Base-by-base conservation (phyloP, 2,113 vertebrate species). In the Myotis yumanensis region DNA sequence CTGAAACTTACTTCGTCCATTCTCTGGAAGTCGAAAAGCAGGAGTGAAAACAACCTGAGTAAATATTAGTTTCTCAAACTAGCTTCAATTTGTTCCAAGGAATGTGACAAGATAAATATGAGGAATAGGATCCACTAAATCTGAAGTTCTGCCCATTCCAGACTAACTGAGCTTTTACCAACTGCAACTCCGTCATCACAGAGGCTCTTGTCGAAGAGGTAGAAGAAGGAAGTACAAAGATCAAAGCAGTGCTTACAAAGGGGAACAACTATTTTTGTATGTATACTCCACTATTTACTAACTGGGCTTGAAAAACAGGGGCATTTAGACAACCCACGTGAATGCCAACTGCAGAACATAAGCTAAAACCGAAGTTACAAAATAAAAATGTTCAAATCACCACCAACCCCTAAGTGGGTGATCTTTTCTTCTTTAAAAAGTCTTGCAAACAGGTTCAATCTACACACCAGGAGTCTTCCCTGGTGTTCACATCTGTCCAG, bases 141-240 rank as follows among this genome's bases (percentile, higher is more conserved):
- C 73, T 79, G 25, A 89, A 93, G 64, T 23, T 22, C 68, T 79
- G 68, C 54, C 43, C 48, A 37, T 59, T 91, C 94, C 71, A 52
- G 72, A 68, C 52, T 32, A 35, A 69, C 2, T 59, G 46, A 37
- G 75, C 86, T 93, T 80, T 88, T 54, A 83, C 71, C 68, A 76
- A 68, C 5, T 57, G 35, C 83, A 75, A 69, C 2, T 35, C 88
- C 40, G 35, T 77, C 68, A 68, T 46, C 69, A 59, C n/a, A 59
- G 85, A 80, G 6, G 52, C 92, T 64, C 71, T 87, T 40, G 75
- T 83, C 90, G 52, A 95, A 95, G 93, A 89, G 62, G 86, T 5
- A 95, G 40, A 89, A 94, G 95, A 96, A 97, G 96, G 96, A 96
- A 97, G 94, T 90, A 54, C 57, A 89, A 91, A 97, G 95, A 97